A percentile compares a stretch with the other conserved stretches of the same genome.
Conservation (phyloP, 2,113 vertebrate species). For the Entelurus aequoreus region DNA sequence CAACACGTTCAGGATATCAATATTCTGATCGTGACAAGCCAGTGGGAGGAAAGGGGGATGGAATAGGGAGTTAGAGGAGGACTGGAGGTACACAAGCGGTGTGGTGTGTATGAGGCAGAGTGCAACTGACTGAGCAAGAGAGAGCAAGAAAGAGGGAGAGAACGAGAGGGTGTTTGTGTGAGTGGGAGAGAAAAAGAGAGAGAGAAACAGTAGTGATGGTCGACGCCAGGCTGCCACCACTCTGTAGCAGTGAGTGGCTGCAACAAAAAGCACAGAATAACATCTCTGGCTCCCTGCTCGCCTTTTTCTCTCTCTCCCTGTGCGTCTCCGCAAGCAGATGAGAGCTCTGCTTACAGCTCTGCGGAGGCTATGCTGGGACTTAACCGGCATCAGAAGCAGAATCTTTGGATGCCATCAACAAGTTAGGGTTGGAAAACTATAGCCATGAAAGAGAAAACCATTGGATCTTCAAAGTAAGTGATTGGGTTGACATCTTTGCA, state of each 20-base stretch:
- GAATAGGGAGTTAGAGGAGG: constrained; percentile 52
- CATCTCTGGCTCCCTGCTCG: constrained; percentile 67
- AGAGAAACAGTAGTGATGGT: constrained; percentile 83
- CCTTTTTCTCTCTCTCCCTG: constrained; percentile 69
- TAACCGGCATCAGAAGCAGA: constrained; percentile 82
- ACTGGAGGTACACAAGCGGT: constrained; percentile 56
- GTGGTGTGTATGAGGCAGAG: constrained; percentile 57
- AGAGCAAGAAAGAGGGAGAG: constrained; percentile 61
- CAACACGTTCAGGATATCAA: constrained; percentile 72
- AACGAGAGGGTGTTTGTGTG: constrained; percentile 47
- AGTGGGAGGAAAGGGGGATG: constrained; percentile 45
- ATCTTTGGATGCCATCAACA: constrained; percentile 94
- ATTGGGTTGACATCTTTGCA: constrained; percentile 72
- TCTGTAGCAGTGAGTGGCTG: constrained; percentile 96
- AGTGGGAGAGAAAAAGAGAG: constrained; percentile 56
- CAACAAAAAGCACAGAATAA: constrained; percentile 91
- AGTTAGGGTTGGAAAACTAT: constrained; percentile 84
- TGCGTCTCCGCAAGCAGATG: constrained; percentile 85
- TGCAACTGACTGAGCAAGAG: constrained; percentile 56
- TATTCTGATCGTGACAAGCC: constrained; percentile 70
- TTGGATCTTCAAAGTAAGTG: constrained; percentile 79
- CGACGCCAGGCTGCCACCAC: constrained; percentile 96
- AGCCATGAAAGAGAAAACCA: constrained; percentile 63
- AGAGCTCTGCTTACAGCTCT: constrained; percentile 86
- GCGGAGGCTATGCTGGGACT: constrained; percentile 72